A percentile compares a stretch with the other conserved stretches of the same genome.
These are phyloP conservation scores for Podarcis raffonei DNA, from an alignment of 2,113 vertebrate genomes.

Conservation along the genomic window DNA sequence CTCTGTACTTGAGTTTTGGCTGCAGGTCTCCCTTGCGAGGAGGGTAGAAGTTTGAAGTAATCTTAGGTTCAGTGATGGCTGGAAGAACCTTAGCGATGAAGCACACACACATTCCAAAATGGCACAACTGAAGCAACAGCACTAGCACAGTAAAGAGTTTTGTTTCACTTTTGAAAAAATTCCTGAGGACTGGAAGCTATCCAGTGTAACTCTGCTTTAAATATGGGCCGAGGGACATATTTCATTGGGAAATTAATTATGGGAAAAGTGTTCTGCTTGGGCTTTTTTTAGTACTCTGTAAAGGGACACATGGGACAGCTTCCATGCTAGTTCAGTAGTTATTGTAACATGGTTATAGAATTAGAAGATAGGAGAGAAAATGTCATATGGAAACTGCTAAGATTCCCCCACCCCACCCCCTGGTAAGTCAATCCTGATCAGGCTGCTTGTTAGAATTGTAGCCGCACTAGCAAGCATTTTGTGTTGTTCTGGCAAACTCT, in stretches of 20 bases:
- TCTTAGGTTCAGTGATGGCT: neutral
- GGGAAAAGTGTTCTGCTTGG: slow-evolving; percentile 48
- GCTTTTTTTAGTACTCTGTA: slow-evolving; percentile 58
- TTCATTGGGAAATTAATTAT: slow-evolving; percentile 71
- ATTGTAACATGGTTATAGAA: slow-evolving; percentile 30
- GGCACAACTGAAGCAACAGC: slow-evolving; percentile 14
- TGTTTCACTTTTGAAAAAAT: slow-evolving; percentile 64
- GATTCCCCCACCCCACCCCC: neutral
- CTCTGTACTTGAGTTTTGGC: too few relatives aligned
- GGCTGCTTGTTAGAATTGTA: neutral
- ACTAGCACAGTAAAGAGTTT: slow-evolving; percentile 11
- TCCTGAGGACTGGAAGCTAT: slow-evolving; percentile 51
- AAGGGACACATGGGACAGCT: slow-evolving; percentile 62
- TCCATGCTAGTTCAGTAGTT: slow-evolving; percentile 31
- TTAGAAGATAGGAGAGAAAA: slow-evolving; percentile 36
- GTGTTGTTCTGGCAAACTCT: neutral
- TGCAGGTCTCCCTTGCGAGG: neutral
- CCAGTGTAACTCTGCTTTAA: slow-evolving; percentile 63
- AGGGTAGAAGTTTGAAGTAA: neutral
- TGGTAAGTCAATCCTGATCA: neutral
- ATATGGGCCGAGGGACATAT: slow-evolving; percentile 56
- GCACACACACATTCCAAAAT: neutral
- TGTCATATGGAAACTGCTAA: slow-evolving; percentile 49
- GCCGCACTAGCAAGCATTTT: neutral
- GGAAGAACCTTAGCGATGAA: neutral